phyloP scores from a whole-genome alignment of 2,113 vertebrate genomes.

The Sprattus sprattus region DNA sequence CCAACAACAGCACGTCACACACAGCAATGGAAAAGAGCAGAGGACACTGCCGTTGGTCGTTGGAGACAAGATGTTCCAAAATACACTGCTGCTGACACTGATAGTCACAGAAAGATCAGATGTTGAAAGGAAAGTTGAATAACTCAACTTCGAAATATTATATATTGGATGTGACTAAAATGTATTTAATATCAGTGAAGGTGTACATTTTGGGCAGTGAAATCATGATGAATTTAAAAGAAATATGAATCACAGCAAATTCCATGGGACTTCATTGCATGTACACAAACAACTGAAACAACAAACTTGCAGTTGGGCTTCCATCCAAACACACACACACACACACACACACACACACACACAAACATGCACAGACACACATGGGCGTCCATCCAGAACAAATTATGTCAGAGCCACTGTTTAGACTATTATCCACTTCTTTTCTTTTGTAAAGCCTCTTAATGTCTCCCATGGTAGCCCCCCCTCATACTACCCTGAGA shows the following conservation, averaged over 20 bases:
- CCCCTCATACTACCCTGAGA: background rate
- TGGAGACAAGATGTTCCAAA: background rate
- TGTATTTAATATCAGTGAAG: background rate
- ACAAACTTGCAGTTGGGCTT: constrained; percentile 19
- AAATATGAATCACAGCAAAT: background rate
- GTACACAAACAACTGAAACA: background rate
- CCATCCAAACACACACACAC: background rate
- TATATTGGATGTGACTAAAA: too few relatives aligned
- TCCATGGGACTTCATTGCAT: background rate
- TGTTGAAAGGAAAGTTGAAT: background rate
- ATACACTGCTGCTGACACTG: background rate
- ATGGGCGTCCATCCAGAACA: constrained; percentile 27
- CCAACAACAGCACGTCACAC: constrained; percentile 21
- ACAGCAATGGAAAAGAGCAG: background rate
- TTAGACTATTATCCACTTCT: constrained; percentile 17
- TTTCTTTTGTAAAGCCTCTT: too few relatives aligned
- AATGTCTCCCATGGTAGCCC: background rate
- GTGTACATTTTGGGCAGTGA: too few relatives aligned
- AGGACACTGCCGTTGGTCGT: background rate
- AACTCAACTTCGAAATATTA: background rate
- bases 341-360: too few relatives aligned
- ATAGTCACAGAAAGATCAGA: background rate
- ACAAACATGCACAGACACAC: too few relatives aligned
- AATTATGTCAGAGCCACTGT: constrained; percentile 17
- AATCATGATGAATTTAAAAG: background rate